Evolutionary conservation across 2,888 invertebrate species (phyloP).

Genomic region (Sesia bembeciformis): DNA sequence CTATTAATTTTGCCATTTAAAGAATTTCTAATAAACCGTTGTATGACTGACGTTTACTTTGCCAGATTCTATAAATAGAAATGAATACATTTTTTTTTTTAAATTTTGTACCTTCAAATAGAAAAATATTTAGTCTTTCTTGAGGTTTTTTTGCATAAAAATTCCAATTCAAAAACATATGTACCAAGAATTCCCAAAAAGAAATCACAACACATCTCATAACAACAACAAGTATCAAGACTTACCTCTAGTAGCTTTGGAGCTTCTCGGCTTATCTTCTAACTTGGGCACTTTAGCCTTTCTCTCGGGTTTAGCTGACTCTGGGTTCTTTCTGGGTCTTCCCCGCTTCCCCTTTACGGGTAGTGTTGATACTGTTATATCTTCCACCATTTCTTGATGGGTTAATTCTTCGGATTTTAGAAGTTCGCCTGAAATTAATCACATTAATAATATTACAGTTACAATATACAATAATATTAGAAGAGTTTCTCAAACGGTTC

Average conservation of each 20-base stretch:
- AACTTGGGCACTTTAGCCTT: slow-evolving; percentile 20
- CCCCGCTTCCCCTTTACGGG: slow-evolving; percentile 39
- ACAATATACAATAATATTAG: background rate
- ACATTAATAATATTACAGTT: background rate
- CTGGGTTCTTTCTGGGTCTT: slow-evolving; percentile 31
- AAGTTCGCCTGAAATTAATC: background rate
- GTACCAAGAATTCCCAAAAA: too few relatives aligned
- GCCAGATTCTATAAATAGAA: background rate
- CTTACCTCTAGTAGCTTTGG: slow-evolving; percentile 51
- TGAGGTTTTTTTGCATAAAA: too few relatives aligned
- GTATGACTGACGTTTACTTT: background rate
- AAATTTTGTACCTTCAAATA: background rate
- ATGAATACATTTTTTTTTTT: background rate
- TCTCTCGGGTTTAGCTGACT: slow-evolving; percentile 28
- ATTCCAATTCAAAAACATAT: too few relatives aligned
- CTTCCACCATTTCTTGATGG: slow-evolving; percentile 19
- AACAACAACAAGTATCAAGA: background rate
- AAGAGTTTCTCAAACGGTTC: too few relatives aligned
- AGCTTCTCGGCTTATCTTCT: slow-evolving; percentile 25
- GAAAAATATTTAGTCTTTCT: background rate
- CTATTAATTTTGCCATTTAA: too few relatives aligned
- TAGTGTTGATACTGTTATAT: slow-evolving; percentile 27
- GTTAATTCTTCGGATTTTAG: background rate
- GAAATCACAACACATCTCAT: too few relatives aligned
- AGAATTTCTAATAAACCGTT: too few relatives aligned